Base-by-base conservation (phyloP, 2,888 invertebrate species). In the Drosophila sordidula region DNA sequence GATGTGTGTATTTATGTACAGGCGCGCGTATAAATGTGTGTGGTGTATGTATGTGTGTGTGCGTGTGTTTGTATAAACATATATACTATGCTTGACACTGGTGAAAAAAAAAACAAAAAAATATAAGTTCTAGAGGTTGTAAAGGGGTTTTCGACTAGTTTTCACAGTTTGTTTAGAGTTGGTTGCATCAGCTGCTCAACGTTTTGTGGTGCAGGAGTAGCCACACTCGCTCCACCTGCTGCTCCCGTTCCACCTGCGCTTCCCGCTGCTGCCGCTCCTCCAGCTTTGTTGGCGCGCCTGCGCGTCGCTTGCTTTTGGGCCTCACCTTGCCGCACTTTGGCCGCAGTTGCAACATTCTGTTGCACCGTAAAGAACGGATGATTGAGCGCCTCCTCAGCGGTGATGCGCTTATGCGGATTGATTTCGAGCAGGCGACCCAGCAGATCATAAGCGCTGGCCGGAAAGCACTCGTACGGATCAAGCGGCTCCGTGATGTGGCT, bases 381-480 rank as follows among this genome's bases (percentile, higher is more conserved):
- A 42, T 92, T 91, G 32, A 97, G 93, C 42, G 97, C 97, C 63
- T 94, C 94, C 16, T 93, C 94, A 32, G 97, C 97, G 9, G 95
- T 94, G 70, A 95, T 94, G 80, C 97, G 94, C 34, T 94, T 93
- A 84, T 93, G 93, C n/a, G 96, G 96, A 93, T 96, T 95, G n/a
- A 96, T 93, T 90, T 96, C 96, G 80, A 98, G 93, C 80, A 98
- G 93, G 54, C 93, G 94, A 75, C 93, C 92, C 61, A 97, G 93
- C 75, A 98, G 93, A 89, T 96, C 94, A 92, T 95, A 97, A 1
- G 97, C 97, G 70, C 94, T 93, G 82, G 94, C 93, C 22, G 97
- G 96, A 92, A 95, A 96, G 11, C 79, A 77, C 70, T 92, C 92
- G 55, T 89, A 89, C 2, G 84, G 81, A 26, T 89, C 90, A n/a